A percentile compares a stretch with the other conserved stretches of the same genome.
Conservation (phyloP, 2,113 vertebrate genomes). For the Anarrhichthys ocellatus region DNA sequence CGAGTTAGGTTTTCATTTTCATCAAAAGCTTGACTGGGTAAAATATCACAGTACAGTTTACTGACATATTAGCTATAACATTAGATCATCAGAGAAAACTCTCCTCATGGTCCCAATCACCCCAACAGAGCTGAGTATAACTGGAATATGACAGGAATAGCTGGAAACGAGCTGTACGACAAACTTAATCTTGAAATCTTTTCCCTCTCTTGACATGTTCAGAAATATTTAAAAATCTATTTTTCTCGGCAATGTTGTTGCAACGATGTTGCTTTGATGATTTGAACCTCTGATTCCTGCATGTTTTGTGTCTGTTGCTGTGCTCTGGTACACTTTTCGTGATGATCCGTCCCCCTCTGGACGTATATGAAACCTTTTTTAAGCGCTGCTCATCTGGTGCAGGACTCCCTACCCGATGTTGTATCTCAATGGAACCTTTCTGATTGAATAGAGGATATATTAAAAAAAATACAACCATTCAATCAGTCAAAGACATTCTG, state of each 20-base stretch:
- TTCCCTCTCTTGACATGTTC: too few relatives aligned
- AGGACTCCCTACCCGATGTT: background rate
- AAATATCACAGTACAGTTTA: background rate
- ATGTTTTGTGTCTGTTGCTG: background rate
- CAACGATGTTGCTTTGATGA: too few relatives aligned
- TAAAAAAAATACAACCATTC: background rate
- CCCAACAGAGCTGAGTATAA: background rate
- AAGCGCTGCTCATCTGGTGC: background rate
- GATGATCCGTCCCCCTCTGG: background rate
- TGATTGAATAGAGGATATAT: background rate
- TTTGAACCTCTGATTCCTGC: background rate
- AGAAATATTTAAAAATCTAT: background rate
- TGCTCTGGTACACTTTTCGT: background rate
- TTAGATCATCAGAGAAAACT: background rate
- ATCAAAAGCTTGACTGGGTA: background rate
- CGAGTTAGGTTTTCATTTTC: background rate
- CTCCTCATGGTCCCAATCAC: background rate
- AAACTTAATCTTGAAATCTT: too few relatives aligned
- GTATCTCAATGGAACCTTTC: background rate
- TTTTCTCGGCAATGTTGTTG: too few relatives aligned
- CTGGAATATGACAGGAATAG: too few relatives aligned
- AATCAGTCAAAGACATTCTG: background rate
- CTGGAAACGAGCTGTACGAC: too few relatives aligned
- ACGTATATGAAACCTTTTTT: background rate
- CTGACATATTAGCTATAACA: background rate